Evolutionary conservation across 53 echinoderm and acorn worm genomes (phyloP).

Genomic region (Crossaster papposus): DNA sequence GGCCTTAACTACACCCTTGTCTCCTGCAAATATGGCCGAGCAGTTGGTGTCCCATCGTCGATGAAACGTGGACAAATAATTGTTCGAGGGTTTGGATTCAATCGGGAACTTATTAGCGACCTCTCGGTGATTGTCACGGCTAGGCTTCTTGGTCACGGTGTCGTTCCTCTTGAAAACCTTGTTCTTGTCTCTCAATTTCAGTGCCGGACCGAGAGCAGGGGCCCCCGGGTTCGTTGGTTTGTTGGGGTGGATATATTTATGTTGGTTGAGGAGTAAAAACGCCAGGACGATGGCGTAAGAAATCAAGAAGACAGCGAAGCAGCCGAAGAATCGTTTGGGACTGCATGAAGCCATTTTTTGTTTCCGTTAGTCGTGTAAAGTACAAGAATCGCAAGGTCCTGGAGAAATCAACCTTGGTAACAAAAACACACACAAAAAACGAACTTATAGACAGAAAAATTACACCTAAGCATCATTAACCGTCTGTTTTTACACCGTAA

Average conservation of each 20-base stretch:
- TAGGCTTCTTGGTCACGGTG: not conserved
- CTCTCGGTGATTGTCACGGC: not conserved
- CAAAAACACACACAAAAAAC: not conserved
- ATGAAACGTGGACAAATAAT: constrained; percentile 59
- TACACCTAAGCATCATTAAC: too few species aligned
- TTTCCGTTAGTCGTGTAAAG: not conserved
- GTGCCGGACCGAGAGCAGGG: not conserved
- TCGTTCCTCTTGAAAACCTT: not conserved
- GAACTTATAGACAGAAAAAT: too few species aligned
- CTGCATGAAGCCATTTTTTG: constrained; percentile 11
- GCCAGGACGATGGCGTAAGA: constrained; percentile 7
- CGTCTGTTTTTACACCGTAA: too few species aligned
- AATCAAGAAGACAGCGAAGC: constrained; percentile 9
- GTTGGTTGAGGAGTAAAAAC: constrained; percentile 6
- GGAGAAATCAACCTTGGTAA: not conserved
- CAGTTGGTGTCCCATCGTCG: constrained; percentile 80
- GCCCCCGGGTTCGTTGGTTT: not conserved
- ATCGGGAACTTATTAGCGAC: not conserved
- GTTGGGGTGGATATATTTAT: not conserved
- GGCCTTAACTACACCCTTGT: constrained; percentile 45
- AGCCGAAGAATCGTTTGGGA: constrained; percentile 14
- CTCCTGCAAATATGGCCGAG: constrained; percentile 64
- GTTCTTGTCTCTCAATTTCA: not conserved
- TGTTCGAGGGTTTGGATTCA: not conserved
- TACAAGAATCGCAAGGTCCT: not conserved